Base-by-base conservation (phyloP, 2,113 vertebrate species). In the Struthidea cinerea region DNA sequence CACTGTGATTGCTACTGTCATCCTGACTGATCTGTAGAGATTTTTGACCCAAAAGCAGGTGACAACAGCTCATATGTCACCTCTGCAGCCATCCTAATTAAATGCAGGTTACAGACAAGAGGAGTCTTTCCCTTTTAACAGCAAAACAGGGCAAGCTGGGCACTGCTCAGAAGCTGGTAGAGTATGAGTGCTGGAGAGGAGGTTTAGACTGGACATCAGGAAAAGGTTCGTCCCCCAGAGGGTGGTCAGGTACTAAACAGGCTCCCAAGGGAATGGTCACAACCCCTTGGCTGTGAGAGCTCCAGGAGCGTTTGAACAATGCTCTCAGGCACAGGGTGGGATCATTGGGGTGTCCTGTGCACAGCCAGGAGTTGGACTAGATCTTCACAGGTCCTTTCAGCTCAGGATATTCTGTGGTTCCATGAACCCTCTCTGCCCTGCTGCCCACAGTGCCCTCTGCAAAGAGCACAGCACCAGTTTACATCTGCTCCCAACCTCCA, bases 281-380 rank as follows among this genome's bases (percentile, higher is more conserved):
- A 0, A 49, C 32, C 35, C 49, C 63, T 4, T 3, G 47, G 55
- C 78, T 83, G 63, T 41, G 55, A 55, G 63, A 63, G 49, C 63
- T 49, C 49, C 13, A 83, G 55, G 10, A 61, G 47, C 0, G 1
- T 35, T 83, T 35, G 41, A 47, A 61, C n/a, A 69, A 4, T 0
- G 2, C 53, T 53, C 59, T 18, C 46, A 60, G 46, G 24, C 16
- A 47, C 55, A 22, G n/a, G 37, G 30, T 37, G 14, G 24, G 79
- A 35, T 27, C 6, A 1, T 1, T 41, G 78, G 47, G 17, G 9
- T 32, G 41, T 39, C 37, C 78, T 76, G 24, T 9, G 41, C 61
- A 69, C 0, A 0, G 47, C n/a, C 78, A 60, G 24, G n/a, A 55
- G 55, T 0, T 41, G 30, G 21, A 76, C 24, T 47, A 1, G 2